Evolutionary conservation across 1,140 invertebrate genomes (phyloP).

Genomic region (Drosophila lini): DNA sequence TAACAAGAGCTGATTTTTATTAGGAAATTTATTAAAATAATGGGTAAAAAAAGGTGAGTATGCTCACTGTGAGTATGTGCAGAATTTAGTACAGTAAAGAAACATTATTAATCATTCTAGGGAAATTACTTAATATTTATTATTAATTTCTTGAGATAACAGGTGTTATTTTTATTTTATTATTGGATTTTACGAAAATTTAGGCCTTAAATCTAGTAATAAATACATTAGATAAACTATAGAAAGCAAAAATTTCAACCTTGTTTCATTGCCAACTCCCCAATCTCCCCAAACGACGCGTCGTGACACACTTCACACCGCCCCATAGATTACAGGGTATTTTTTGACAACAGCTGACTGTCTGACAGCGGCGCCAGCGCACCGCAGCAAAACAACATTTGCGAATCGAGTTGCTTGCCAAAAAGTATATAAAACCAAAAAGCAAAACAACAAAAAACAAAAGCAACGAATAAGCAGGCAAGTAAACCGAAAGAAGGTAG

Average conservation of each 20-base stretch:
- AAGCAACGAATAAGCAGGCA: neutral
- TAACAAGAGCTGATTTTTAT: too few relatives aligned
- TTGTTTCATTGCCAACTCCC: neutral
- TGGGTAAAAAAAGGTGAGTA: slow-evolving; percentile 7
- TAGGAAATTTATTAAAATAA: too few relatives aligned
- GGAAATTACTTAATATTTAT: neutral
- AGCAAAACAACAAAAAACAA: slow-evolving; percentile 11
- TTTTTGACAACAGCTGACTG: slow-evolving; percentile 41
- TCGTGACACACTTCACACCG: neutral
- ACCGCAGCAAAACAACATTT: slow-evolving; percentile 41
- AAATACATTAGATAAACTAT: neutral
- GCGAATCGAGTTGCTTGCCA: slow-evolving; percentile 40
- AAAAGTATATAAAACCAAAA: slow-evolving; percentile 27
- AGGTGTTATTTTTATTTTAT: too few relatives aligned
- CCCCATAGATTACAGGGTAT: slow-evolving; percentile 25
- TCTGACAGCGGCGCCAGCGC: slow-evolving; percentile 44
- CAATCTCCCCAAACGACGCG: neutral
- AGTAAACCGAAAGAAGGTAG: slow-evolving; percentile 11
- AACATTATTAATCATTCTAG: neutral
- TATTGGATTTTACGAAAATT: neutral
- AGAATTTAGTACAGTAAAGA: neutral
- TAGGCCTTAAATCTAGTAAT: too few relatives aligned
- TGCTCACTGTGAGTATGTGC: neutral
- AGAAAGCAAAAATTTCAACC: neutral
- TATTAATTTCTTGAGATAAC: too few relatives aligned